These are phyloP conservation scores for Columba guinea DNA, from an alignment of 2,797 vertebrate genomes.

Conservation along the genomic window DNA sequence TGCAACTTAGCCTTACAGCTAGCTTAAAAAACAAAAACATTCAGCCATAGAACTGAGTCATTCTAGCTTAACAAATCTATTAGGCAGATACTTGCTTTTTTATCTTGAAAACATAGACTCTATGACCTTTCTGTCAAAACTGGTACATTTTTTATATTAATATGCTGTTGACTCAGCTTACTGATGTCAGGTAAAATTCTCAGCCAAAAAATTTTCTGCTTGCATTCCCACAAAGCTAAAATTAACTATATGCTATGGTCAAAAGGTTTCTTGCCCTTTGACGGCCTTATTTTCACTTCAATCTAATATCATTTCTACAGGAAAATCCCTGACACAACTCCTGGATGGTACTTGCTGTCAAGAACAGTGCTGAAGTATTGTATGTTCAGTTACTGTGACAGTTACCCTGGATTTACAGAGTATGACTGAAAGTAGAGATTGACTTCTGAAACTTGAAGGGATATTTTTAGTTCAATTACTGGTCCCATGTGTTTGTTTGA, in stretches of 20 bases:
- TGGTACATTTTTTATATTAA: neutral
- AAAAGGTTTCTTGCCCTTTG: neutral
- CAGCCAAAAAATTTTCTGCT: neutral
- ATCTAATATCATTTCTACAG: neutral
- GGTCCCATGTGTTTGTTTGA: neutral
- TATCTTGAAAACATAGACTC: neutral
- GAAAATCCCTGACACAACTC: neutral
- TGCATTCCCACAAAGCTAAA: neutral
- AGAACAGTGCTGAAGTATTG: neutral
- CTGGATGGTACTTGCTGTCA: neutral
- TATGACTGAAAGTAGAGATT: neutral
- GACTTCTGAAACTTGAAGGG: neutral
- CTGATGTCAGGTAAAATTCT: neutral
- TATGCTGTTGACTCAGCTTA: neutral
- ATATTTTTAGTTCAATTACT: slow-evolving; percentile 24
- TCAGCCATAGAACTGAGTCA: neutral
- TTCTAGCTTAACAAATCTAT: neutral
- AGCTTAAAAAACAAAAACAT: slow-evolving; percentile 6
- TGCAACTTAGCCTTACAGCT: slow-evolving; percentile 30
- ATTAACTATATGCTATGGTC: neutral
- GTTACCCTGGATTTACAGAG: neutral
- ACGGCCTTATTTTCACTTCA: neutral
- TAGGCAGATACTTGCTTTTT: neutral
- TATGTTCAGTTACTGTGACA: neutral
- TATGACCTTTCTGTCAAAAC: neutral